Conservation (phyloP, 2,113 vertebrate genomes). For the Oryzias curvinotus region DNA sequence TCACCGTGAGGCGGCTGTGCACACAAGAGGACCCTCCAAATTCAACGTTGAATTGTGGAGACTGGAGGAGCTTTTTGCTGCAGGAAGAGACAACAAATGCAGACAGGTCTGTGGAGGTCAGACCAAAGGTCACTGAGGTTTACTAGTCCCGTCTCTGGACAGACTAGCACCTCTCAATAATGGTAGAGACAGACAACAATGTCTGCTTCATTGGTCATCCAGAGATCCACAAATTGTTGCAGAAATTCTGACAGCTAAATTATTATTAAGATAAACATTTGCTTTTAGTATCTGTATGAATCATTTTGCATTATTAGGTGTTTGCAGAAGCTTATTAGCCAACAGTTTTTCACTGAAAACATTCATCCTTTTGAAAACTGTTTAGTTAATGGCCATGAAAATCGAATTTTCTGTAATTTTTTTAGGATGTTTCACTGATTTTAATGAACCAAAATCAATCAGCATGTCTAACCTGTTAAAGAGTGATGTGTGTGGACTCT, state of each 20-base stretch:
- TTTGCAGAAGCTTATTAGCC: too few species aligned
- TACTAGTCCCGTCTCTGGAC: constrained; percentile 47
- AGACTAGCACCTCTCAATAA: constrained; percentile 50
- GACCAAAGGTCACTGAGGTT: constrained; percentile 59
- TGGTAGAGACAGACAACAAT: constrained; percentile 33
- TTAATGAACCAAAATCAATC: too few species aligned
- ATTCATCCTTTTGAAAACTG: too few species aligned
- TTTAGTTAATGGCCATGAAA: too few species aligned
- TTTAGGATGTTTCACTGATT: too few species aligned
- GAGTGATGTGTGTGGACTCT: neutral
- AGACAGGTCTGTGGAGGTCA: constrained; percentile 33
- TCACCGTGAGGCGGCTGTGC: constrained; percentile 34
- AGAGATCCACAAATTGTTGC: constrained; percentile 3
- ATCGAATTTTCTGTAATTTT: too few species aligned
- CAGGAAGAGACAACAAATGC: constrained; percentile 23
- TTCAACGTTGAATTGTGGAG: constrained; percentile 21
- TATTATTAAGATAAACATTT: too few species aligned
- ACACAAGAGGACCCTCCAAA: constrained; percentile 46
- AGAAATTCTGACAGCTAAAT: too few species aligned
- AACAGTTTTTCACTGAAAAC: too few species aligned
- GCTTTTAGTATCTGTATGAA: too few species aligned
- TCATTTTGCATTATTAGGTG: too few species aligned
- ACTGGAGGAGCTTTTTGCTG: constrained; percentile 36
- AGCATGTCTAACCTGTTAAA: too few species aligned
- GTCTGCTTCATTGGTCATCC: constrained; percentile 29